phyloP scores from a whole-genome alignment of 2,113 vertebrate genomes.

The Melierax canorus region DNA sequence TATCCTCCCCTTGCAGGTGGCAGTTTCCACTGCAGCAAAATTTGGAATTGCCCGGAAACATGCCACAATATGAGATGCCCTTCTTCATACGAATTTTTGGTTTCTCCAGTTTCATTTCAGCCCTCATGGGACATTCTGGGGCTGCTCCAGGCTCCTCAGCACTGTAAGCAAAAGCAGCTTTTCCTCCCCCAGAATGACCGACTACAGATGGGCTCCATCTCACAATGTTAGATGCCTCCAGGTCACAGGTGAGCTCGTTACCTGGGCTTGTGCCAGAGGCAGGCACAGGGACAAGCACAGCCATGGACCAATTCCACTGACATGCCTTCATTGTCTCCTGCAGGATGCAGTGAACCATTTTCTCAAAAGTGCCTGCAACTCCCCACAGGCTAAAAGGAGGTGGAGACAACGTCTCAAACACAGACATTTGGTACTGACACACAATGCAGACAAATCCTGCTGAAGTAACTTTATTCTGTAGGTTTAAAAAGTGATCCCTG shows the following conservation, averaged over 20 bases:
- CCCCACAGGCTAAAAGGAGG: neutral
- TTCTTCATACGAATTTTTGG: neutral
- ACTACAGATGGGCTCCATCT: neutral
- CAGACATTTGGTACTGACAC: neutral
- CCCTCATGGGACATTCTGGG: neutral
- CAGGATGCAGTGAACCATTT: neutral
- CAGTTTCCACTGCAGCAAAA: neutral
- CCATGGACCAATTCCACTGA: neutral
- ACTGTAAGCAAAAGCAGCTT: neutral
- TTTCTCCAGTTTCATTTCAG: neutral
- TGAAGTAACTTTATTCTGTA: neutral
- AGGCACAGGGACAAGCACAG: neutral
- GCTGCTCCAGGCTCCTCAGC: neutral
- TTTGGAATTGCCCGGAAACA: neutral
- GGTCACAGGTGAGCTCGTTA: neutral
- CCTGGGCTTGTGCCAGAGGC: neutral
- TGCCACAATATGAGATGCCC: neutral
- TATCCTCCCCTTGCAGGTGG: neutral
- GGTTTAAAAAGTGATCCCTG: neutral
- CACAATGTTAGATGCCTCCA: neutral
- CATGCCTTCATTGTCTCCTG: neutral
- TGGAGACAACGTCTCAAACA: neutral
- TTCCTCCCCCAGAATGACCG: neutral
- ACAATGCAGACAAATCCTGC: neutral
- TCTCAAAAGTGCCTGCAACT: neutral